Base-by-base conservation (phyloP, 2,113 vertebrate species). In the Eulemur macaco region DNA sequence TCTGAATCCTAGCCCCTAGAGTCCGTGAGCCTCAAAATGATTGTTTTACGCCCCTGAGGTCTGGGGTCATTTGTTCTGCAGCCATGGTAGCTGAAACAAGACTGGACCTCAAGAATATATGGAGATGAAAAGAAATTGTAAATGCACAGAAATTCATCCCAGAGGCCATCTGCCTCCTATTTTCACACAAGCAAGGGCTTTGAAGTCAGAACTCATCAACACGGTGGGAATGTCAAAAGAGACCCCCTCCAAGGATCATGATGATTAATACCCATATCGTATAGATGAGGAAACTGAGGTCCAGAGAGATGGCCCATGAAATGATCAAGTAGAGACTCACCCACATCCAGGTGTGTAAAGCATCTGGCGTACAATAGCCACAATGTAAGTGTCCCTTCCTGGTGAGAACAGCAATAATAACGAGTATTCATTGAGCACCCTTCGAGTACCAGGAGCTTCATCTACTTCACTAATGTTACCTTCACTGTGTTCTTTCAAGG, bases 391-490 rank as follows among this genome's bases (percentile, higher is more conserved):
- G 1, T 31, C 6, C 47, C 39, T 58, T 66, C 37, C 47, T 29
- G 66, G 54, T 4, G 25, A 50, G 29, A 56, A 34, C 23, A 21
- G 18, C 6, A 37, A 64, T 25, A 31, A 52, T 39, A 13, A 25
- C 0, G 5, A 69, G 27, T 29, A 17, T 37, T 42, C 3, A 13
- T 2, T 1, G 31, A 58, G 34, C 2, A 47, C 13, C 69, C 27
- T 10, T 14, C 6, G 3, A 12, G 18, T 21, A 17, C 11, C 17
- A 11, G 12, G 23, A 23, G 37, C 84, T 17, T 15, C 20, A 13
- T 6, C 4, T 34, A 0, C 9, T 5, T 58, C 2, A 4, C 56
- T 42, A 31, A 42, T 21, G 18, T 1, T 12, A 13, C n/a, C 68
- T 14, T 60, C 29, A 2, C 37, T n/a, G 1, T 31, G 25, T 31